Conservation (phyloP, 2,888 invertebrate species). For the Syritta pipiens region DNA sequence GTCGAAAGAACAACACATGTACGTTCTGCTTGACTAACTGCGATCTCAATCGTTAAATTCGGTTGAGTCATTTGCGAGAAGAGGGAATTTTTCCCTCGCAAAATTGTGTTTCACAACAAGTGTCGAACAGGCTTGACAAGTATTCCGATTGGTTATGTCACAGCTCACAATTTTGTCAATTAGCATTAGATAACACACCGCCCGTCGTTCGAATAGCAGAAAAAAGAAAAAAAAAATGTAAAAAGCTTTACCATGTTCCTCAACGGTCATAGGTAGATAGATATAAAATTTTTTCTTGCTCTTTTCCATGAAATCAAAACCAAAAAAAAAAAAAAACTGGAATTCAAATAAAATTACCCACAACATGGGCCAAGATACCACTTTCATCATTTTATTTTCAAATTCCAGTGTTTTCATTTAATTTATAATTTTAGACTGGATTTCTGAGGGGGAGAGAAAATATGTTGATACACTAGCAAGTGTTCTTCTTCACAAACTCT, state of each 20-base stretch:
- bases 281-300: background rate
- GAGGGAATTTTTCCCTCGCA: too few relatives aligned
- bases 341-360: slow-evolving; percentile 21
- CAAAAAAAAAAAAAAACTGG: slow-evolving; percentile 11
- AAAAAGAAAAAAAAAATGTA: background rate
- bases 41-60: too few relatives aligned
- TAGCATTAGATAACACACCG: background rate
- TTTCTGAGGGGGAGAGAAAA: slow-evolving; percentile 12
- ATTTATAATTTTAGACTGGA: slow-evolving; percentile 20
- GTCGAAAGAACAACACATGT: too few relatives aligned
- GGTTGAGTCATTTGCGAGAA: too few relatives aligned
- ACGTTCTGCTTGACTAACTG: too few relatives aligned
- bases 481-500: background rate
- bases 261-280: background rate
- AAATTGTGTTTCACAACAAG: background rate
- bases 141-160: background rate
- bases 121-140: slow-evolving; percentile 9
- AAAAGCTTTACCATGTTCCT: background rate
- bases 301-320: too few relatives aligned
- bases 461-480: background rate
- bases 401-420: slow-evolving; percentile 5
- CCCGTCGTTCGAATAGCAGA: background rate
- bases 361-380: background rate
- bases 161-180: slow-evolving; percentile 17
- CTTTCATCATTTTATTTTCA: slow-evolving; percentile 21